Percentiles rank a stretch among this genome's conserved stretches.
These are phyloP conservation scores for Orthosia cruda DNA, from an alignment of 2,888 invertebrate species.

Conservation along the genomic window DNA sequence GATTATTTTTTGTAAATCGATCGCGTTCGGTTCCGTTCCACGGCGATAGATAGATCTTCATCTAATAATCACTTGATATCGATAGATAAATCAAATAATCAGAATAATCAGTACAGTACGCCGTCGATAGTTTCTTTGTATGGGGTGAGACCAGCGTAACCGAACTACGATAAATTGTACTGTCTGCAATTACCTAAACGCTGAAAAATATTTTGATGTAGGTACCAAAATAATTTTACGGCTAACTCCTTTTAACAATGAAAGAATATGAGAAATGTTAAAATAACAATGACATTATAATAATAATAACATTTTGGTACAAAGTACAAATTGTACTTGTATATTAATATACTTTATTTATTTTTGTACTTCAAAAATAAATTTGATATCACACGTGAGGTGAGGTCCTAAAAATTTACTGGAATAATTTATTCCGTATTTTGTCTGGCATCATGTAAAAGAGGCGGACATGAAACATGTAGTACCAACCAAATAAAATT, in stretches of 20 bases:
- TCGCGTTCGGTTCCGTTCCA: too few species aligned
- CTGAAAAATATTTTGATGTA: neutral
- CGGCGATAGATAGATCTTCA: too few species aligned
- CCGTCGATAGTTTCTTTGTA: too few species aligned
- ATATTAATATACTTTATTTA: too few species aligned
- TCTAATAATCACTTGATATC: too few species aligned
- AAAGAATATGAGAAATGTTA: neutral
- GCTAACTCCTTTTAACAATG: neutral
- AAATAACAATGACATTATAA: constrained; percentile 10
- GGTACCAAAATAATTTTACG: neutral
- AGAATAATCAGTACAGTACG: too few species aligned
- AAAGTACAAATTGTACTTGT: constrained; percentile 4
- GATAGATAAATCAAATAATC: too few species aligned
- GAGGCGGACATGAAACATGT: constrained; percentile 37
- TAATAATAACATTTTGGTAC: constrained; percentile 14
- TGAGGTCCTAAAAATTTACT: constrained; percentile 60
- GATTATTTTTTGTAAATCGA: too few species aligned
- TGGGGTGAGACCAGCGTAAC: too few species aligned
- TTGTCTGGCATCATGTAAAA: constrained; percentile 61
- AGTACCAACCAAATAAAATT: constrained; percentile 8
- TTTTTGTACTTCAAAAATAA: constrained; percentile 48
- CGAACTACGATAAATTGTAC: constrained; percentile 14
- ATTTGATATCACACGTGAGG: constrained; percentile 62
- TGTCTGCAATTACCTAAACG: neutral
- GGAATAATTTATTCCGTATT: constrained; percentile 63